A percentile compares a stretch with the other conserved stretches of the same genome.
Evolutionary conservation across 2,797 vertebrate genomes (phyloP).

Genomic region (Siniperca scherzeri): DNA sequence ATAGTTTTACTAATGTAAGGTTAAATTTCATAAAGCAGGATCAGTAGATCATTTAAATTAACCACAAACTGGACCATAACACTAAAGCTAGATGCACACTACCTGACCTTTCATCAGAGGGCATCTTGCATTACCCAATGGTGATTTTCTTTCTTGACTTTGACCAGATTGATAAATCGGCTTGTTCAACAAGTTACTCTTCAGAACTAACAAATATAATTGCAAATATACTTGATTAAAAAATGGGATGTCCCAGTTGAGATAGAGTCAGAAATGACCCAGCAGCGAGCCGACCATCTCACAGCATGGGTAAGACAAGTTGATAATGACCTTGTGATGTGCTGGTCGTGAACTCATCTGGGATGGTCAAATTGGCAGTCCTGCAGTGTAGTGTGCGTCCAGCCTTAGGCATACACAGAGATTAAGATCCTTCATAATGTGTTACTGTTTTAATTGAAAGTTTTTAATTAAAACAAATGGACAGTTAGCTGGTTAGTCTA

Average conservation of each 20-base stretch:
- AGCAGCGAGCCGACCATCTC: background rate
- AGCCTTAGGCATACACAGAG: slow-evolving; percentile 34
- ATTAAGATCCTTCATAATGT: slow-evolving; percentile 47
- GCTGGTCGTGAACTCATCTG: slow-evolving; percentile 11
- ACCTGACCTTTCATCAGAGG: slow-evolving; percentile 32
- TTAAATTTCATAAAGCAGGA: slow-evolving; percentile 83
- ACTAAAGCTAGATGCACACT: slow-evolving; percentile 56
- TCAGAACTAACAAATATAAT: background rate
- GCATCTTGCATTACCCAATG: slow-evolving; percentile 4
- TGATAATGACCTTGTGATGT: background rate
- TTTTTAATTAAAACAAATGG: slow-evolving; percentile 52
- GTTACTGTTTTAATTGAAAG: slow-evolving; percentile 55
- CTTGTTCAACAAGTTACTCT: background rate
- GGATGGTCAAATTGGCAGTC: slow-evolving; percentile 2
- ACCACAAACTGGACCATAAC: slow-evolving; percentile 59
- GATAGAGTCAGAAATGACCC: background rate
- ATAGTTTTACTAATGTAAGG: slow-evolving; percentile 61
- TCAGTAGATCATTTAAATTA: slow-evolving; percentile 74
- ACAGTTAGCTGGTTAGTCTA: slow-evolving; percentile 79
- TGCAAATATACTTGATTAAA: background rate
- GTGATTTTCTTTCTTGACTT: slow-evolving; percentile 19
- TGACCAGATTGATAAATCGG: background rate
- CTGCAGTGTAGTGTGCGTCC: slow-evolving; percentile 50
- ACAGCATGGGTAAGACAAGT: background rate
- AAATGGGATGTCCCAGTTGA: background rate